Conservation (phyloP, 2,888 invertebrate genomes). For the Caradrina clavipalpis region DNA sequence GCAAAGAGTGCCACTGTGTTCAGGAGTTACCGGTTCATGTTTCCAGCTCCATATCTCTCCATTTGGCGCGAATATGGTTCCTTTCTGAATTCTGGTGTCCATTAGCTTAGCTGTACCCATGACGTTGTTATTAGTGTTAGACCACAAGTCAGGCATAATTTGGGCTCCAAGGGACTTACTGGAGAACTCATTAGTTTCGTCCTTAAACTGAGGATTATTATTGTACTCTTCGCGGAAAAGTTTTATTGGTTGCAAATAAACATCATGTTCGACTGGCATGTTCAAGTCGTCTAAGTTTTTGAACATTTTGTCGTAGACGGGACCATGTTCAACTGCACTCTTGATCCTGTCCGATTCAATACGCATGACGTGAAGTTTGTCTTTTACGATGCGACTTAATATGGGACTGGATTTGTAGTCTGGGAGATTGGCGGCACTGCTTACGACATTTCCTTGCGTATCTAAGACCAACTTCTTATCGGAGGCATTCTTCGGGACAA, state of each 20-base stretch:
- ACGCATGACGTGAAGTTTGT: slow-evolving; percentile 88
- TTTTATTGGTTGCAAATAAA: slow-evolving; percentile 90
- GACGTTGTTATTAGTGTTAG: slow-evolving; percentile 84
- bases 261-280: slow-evolving; percentile 88
- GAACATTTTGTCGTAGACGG: slow-evolving; percentile 91
- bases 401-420: slow-evolving; percentile 87
- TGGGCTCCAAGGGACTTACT: slow-evolving; percentile 87
- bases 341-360: slow-evolving; percentile 91
- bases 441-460: slow-evolving; percentile 87
- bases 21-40: slow-evolving; percentile 87
- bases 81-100: slow-evolving; percentile 86
- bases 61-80: slow-evolving; percentile 89
- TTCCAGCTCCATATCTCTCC: slow-evolving; percentile 91
- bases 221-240: slow-evolving; percentile 90
- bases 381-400: slow-evolving; percentile 87
- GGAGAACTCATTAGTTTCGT: slow-evolving; percentile 89
- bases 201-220: slow-evolving; percentile 89
- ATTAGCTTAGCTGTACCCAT: slow-evolving; percentile 83
- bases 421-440: slow-evolving; percentile 87
- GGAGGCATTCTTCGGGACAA: slow-evolving; percentile 88
- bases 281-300: slow-evolving; percentile 89
- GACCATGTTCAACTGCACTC: slow-evolving; percentile 91
- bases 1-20: slow-evolving; percentile 85
- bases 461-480: slow-evolving; percentile 88
- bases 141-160: slow-evolving; percentile 85